Base-by-base conservation (phyloP, 2,888 invertebrate genomes). In the Cynaeus angustus region DNA sequence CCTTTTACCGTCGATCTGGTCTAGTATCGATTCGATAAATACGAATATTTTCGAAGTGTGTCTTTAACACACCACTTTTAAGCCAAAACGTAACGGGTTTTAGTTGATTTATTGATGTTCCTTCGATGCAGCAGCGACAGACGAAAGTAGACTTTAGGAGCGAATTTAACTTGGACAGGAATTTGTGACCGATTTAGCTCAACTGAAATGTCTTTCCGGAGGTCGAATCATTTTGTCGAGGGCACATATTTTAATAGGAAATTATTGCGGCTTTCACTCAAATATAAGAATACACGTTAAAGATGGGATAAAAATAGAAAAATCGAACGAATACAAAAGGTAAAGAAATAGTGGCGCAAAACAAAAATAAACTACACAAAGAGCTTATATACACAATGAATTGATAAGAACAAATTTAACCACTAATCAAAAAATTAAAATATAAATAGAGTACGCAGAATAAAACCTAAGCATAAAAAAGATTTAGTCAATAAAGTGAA, bases 71-170 rank as follows among this genome's bases (percentile, higher is more conserved):
- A 38, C 61, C 61, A 68, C 55, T 68, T 58, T 68, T 41, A 68
- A 67, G 56, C 67, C 67, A 59, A 67, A 69, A 69, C 64, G 69
- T 65, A 55, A 69, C 69, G 46, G 50, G 65, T 69, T 69, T 30
- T 26, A 52, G 64, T 65, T 69, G 69, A 69, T 69, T 69, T 69
- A 69, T 69, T 45, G 64, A 65, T 62, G 69, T 59, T 64, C 61
- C 43, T 69, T 68, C 43, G 48, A 26, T 58, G 46, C 50, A 55
- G 48, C 37, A 50, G 59, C 69, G 65, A 69, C 69, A 65, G 50
- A 30, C 58, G 69, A 65, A 59, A 69, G 43, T 69, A 58, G 65
- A 69, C 64, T 69, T 46, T 50, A 69, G 65, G 12, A 53, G 38
- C 65, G 65, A 58, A 65, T 69, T 59, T 59, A 50, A 64, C 41